A percentile compares a stretch with the other conserved stretches of the same genome.
Conservation (phyloP, 2,888 invertebrate genomes). For the Liopterus haemorrhoidalis region DNA sequence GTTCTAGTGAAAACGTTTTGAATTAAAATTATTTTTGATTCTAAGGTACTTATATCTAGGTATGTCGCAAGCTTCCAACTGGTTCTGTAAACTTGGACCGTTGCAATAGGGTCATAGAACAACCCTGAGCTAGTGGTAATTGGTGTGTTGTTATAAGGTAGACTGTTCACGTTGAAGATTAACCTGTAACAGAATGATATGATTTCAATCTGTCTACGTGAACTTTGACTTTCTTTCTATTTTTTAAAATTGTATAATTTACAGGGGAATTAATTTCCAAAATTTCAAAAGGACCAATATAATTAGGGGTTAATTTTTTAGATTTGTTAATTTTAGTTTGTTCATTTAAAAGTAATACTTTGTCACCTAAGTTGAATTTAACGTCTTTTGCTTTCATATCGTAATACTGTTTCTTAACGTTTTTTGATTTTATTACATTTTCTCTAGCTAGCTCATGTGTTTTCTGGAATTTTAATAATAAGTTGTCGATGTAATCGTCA, state of each 20-base stretch:
- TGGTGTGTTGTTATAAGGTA: conserved; percentile 9
- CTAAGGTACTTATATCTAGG: conserved; percentile 16
- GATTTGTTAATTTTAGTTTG: conserved; percentile 15
- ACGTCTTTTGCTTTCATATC: conserved; percentile 26
- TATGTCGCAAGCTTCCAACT: conserved; percentile 20
- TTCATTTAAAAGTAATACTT: conserved; percentile 23
- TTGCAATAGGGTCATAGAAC: conserved; percentile 21
- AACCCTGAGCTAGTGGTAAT: conserved; percentile 18
- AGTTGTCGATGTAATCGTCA: conserved; percentile 26
- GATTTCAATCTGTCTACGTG: conserved; percentile 24
- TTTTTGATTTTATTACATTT: conserved; percentile 28
- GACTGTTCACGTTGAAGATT: too few relatives aligned
- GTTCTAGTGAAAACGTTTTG: neutral
- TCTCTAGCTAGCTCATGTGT: conserved; percentile 28
- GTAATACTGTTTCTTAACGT: conserved; percentile 27
- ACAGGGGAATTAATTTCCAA: conserved; percentile 19
- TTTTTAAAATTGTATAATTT: conserved; percentile 22
- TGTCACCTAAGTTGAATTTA: conserved; percentile 24
- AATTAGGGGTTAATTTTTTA: conserved; percentile 19
- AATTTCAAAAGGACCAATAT: conserved; percentile 27
- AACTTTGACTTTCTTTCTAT: conserved; percentile 21
- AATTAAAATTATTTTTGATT: conserved; percentile 8
- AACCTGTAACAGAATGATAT: too few relatives aligned
- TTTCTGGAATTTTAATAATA: conserved; percentile 27
- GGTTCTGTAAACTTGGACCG: conserved; percentile 12